Conservation (phyloP, 2,888 invertebrate genomes). For the Diarsia brunnea region DNA sequence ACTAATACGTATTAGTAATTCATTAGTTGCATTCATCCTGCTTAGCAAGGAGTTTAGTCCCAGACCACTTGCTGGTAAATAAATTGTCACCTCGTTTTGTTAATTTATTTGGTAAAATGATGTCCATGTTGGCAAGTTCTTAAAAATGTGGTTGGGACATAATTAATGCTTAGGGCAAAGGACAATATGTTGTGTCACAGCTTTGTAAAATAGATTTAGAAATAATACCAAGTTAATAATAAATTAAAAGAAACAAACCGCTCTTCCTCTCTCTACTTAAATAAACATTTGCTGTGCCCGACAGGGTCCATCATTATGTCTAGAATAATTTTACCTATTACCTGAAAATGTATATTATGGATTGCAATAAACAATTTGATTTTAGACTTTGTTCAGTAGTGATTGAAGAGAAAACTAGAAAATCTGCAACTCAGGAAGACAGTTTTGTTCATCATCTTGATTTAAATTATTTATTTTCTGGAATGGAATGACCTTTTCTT, state of each 20-base stretch:
- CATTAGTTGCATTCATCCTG: constrained; percentile 13
- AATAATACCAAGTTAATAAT: no score
- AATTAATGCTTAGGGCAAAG: background rate
- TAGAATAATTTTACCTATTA: no score
- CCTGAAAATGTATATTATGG: no score
- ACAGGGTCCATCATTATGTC: no score
- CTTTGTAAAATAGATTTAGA: background rate
- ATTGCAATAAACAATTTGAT: no score
- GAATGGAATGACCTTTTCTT: background rate
- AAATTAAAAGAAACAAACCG: no score
- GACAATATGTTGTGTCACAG: background rate
- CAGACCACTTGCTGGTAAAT: background rate
- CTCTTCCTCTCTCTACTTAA: no score
- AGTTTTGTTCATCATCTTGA: background rate
- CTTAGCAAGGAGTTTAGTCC: background rate
- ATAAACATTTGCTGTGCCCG: no score
- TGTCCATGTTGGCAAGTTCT: background rate
- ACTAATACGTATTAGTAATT: constrained; percentile 13
- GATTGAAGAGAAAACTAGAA: no score
- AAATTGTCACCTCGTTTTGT: background rate
- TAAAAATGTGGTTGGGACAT: background rate
- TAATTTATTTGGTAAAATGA: background rate
- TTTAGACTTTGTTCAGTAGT: background rate
- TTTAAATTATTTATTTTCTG: background rate
- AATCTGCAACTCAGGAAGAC: background rate